Evolutionary conservation across 2,888 invertebrate genomes (phyloP).

Genomic region (Cryptocephalus moraei): DNA sequence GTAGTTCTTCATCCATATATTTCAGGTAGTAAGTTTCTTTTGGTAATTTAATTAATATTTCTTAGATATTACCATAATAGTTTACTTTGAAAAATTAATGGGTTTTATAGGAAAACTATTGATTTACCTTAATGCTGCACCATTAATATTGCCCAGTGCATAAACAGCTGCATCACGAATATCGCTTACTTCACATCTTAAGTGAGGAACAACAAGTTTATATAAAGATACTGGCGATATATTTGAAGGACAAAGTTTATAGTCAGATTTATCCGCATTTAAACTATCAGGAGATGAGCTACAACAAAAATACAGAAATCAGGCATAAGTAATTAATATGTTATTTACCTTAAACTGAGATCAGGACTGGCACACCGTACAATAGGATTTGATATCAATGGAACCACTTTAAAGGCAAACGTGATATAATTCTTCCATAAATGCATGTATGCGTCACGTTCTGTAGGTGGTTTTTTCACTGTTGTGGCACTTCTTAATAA

Average conservation of each 20-base stretch:
- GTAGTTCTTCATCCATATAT: too few relatives aligned
- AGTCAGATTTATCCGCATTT: constrained; percentile 71
- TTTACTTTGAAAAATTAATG: constrained; percentile 1
- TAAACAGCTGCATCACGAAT: constrained; percentile 90
- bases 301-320: constrained; percentile 28
- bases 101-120: background rate
- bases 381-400: constrained; percentile 78
- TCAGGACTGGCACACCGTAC: constrained; percentile 90
- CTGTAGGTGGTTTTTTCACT: constrained; percentile 83
- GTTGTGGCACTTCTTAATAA: constrained; percentile 79
- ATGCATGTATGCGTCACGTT: constrained; percentile 89
- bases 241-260: constrained; percentile 48
- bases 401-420: constrained; percentile 92
- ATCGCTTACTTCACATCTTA: constrained; percentile 88
- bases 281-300: constrained; percentile 88
- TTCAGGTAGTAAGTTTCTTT: too few relatives aligned
- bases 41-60: too few relatives aligned
- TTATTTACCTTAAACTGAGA: constrained; percentile 68
- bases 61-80: too few relatives aligned
- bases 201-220: constrained; percentile 83
- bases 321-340: too few relatives aligned
- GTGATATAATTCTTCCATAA: constrained; percentile 97
- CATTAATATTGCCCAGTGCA: constrained; percentile 91
- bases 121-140: constrained; percentile 83
- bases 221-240: constrained; percentile 81